These are phyloP conservation scores for Hormiphora californensis DNA, from an alignment of 37 sponge, comb jelly and placozoan species.

Conservation along the genomic window DNA sequence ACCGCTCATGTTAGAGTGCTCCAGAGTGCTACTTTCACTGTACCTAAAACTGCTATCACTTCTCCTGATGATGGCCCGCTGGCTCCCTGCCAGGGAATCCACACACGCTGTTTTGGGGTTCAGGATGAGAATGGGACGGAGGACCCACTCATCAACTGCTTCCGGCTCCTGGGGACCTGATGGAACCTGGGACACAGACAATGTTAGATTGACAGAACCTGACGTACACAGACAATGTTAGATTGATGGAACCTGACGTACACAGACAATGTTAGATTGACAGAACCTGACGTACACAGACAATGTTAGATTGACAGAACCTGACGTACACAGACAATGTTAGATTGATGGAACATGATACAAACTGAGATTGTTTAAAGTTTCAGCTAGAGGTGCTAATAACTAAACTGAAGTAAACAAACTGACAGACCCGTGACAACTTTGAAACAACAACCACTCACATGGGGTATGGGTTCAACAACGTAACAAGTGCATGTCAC, in stretches of 20 bases:
- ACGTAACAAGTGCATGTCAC: conserved; percentile 16
- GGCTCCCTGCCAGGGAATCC: background rate
- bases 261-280: too few relatives aligned
- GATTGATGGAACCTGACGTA: too few relatives aligned
- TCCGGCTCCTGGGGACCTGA: conserved; percentile 31
- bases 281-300: too few relatives aligned
- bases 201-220: too few relatives aligned
- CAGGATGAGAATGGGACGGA: background rate
- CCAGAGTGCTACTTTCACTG: background rate
- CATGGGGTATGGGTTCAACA: conserved; percentile 30
- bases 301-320: too few relatives aligned
- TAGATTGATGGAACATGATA: too few relatives aligned
- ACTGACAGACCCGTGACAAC: too few relatives aligned
- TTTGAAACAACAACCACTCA: conserved; percentile 10
- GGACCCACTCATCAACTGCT: background rate
- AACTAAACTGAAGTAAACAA: too few relatives aligned
- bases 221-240: too few relatives aligned
- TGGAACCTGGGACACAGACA: background rate
- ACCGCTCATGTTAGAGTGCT: conserved; percentile 28
- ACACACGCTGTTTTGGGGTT: conserved; percentile 41
- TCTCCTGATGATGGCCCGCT: background rate
- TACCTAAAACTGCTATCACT: conserved; percentile 52
- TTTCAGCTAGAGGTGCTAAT: too few relatives aligned
- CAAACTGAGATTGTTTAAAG: too few relatives aligned
- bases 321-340: too few relatives aligned